These are phyloP conservation scores for Chrysolina americana DNA, from an alignment of 2,888 invertebrate species.

Conservation along the genomic window DNA sequence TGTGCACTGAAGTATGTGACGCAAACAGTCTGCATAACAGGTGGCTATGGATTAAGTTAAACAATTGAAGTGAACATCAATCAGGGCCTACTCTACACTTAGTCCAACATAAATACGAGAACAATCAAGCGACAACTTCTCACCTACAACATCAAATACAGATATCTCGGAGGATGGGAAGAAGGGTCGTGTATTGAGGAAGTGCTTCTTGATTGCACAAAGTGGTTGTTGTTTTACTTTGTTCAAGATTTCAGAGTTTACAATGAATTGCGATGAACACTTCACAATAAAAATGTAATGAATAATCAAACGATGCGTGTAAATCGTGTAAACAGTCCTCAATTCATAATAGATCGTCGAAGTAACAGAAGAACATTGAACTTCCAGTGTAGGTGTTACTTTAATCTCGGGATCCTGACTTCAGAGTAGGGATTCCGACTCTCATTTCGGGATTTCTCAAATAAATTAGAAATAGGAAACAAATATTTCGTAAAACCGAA, in stretches of 20 bases:
- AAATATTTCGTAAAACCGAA: too few species aligned
- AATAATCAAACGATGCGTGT: too few species aligned
- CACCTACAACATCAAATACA: slow-evolving; percentile 51
- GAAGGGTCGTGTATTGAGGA: not conserved
- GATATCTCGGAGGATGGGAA: slow-evolving; percentile 46
- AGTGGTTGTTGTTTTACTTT: slow-evolving; percentile 32
- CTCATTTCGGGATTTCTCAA: too few species aligned
- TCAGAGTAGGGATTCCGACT: too few species aligned
- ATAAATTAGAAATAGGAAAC: too few species aligned
- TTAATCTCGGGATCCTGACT: too few species aligned
- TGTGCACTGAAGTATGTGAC: slow-evolving; percentile 51
- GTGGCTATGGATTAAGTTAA: slow-evolving; percentile 62
- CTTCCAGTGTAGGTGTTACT: too few species aligned
- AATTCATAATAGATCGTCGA: too few species aligned
- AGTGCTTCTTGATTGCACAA: slow-evolving; percentile 40
- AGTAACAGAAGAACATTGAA: too few species aligned
- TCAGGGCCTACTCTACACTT: slow-evolving; percentile 59
- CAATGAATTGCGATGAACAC: not conserved
- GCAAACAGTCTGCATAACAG: slow-evolving; percentile 57
- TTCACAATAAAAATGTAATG: too few species aligned
- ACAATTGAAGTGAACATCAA: slow-evolving; percentile 65
- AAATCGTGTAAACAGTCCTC: too few species aligned
- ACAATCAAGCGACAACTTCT: slow-evolving; percentile 60
- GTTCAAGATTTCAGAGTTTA: not conserved
- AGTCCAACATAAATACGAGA: slow-evolving; percentile 64